A percentile compares a stretch with the other conserved stretches of the same genome.
phyloP scores from a whole-genome alignment of 2,888 invertebrate species.

The Sphaerophoria taeniata region DNA sequence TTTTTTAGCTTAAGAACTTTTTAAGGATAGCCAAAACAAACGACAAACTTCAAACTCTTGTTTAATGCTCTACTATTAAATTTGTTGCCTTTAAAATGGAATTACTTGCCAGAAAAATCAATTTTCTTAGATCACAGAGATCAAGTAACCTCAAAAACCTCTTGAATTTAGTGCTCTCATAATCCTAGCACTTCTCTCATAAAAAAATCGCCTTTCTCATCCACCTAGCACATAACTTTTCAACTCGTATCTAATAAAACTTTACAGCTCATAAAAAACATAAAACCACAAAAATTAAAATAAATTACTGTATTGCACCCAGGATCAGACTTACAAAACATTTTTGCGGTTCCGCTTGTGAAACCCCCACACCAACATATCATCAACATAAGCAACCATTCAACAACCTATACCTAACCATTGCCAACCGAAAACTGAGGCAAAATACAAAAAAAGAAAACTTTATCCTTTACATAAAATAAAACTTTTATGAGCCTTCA shows the following conservation, averaged over 20 bases:
- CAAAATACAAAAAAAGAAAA: constrained; percentile 18
- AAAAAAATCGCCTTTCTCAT: not conserved
- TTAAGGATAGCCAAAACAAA: too few species aligned
- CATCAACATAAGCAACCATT: not conserved
- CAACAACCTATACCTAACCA: not conserved
- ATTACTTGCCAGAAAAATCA: too few species aligned
- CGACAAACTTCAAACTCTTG: too few species aligned
- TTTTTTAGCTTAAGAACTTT: too few species aligned
- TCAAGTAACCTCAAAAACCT: not conserved
- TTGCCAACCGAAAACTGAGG: too few species aligned
- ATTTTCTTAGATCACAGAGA: too few species aligned
- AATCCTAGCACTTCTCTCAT: not conserved
- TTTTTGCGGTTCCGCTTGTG: constrained; percentile 8
- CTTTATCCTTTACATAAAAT: constrained; percentile 40
- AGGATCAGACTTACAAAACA: constrained; percentile 14
- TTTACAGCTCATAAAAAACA: constrained; percentile 26
- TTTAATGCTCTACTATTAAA: too few species aligned
- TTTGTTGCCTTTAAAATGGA: too few species aligned
- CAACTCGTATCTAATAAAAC: constrained; percentile 11
- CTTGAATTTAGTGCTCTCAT: not conserved
- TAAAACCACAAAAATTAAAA: constrained; percentile 39
- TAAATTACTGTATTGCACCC: constrained; percentile 36
- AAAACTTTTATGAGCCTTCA: constrained; percentile 42
- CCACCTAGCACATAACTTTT: too few species aligned
- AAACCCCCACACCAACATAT: constrained; percentile 5